A percentile compares a stretch with the other conserved stretches of the same genome.
Evolutionary conservation across 2,797 vertebrate species (phyloP).

Genomic region (Chrysocyon brachyurus): DNA sequence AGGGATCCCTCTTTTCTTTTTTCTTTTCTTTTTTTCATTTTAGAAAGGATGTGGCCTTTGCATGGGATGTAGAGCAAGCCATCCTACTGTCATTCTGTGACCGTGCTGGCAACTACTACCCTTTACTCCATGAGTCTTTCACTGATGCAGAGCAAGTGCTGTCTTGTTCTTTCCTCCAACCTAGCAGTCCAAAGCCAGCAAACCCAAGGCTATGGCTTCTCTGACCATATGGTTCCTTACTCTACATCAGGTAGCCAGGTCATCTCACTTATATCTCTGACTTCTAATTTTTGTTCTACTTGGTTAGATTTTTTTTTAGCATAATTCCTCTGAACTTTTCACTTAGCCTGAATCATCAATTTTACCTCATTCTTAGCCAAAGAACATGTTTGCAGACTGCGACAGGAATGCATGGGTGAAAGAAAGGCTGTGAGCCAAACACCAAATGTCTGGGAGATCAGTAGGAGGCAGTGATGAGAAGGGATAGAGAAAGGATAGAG

Average conservation of each 20-base stretch:
- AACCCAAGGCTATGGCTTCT: background rate
- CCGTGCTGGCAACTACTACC: accelerated
- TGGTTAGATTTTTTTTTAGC: background rate
- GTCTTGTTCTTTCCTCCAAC: background rate
- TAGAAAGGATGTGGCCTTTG: background rate
- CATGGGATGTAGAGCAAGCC: no score
- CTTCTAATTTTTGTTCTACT: background rate
- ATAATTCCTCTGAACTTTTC: background rate
- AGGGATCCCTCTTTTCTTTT: no score
- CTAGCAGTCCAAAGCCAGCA: background rate
- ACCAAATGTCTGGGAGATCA: background rate
- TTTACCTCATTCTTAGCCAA: constrained; percentile 2
- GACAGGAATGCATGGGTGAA: accelerated
- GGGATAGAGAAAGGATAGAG: accelerated
- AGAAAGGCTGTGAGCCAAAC: background rate
- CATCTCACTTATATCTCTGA: background rate
- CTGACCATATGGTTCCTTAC: background rate
- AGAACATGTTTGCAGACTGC: background rate
- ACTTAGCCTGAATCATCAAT: background rate
- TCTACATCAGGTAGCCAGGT: background rate
- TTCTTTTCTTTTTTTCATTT: background rate
- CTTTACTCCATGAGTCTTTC: accelerated
- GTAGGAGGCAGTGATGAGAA: background rate
- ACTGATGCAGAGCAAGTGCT: accelerated
- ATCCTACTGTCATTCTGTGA: no score